Conservation (phyloP, 2,888 invertebrate genomes). For the Stenodera caucasica region DNA sequence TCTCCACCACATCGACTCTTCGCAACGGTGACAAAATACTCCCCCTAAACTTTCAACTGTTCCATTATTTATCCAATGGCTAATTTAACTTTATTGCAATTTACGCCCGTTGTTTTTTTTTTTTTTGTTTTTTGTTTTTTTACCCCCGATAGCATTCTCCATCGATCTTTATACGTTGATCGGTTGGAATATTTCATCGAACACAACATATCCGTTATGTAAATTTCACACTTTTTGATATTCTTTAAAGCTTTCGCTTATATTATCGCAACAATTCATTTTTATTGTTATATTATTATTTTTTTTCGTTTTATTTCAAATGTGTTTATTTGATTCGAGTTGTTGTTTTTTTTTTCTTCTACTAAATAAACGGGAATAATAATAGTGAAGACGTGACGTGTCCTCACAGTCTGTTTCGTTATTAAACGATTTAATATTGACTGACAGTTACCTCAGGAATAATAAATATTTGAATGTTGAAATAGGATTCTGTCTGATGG, state of each 20-base stretch:
- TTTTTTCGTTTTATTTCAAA: too few species aligned
- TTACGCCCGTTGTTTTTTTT: too few species aligned
- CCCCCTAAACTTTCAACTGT: conserved; percentile 18
- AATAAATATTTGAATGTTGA: conserved; percentile 37
- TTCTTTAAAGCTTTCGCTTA: background rate
- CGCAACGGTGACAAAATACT: conserved; percentile 19
- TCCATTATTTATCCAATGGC: conserved; percentile 23
- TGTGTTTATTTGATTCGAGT: background rate
- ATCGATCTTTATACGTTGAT: background rate
- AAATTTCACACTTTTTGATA: conserved; percentile 7
- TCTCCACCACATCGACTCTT: conserved; percentile 15
- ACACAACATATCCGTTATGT: background rate
- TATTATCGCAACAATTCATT: conserved; percentile 5
- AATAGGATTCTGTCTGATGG: conserved; percentile 30
- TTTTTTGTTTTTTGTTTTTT: too few species aligned
- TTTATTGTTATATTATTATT: background rate
- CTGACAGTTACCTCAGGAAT: conserved; percentile 34
- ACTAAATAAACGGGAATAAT: background rate
- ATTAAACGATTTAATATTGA: conserved; percentile 29
- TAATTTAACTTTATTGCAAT: conserved; percentile 26
- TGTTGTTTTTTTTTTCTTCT: background rate
- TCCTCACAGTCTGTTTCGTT: conserved; percentile 17
- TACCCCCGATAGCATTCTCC: too few species aligned
- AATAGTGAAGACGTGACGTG: conserved; percentile 3
- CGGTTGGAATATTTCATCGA: background rate